Evolutionary conservation across 1,140 invertebrate species (phyloP).

Genomic region (Drosophila tropicalis): DNA sequence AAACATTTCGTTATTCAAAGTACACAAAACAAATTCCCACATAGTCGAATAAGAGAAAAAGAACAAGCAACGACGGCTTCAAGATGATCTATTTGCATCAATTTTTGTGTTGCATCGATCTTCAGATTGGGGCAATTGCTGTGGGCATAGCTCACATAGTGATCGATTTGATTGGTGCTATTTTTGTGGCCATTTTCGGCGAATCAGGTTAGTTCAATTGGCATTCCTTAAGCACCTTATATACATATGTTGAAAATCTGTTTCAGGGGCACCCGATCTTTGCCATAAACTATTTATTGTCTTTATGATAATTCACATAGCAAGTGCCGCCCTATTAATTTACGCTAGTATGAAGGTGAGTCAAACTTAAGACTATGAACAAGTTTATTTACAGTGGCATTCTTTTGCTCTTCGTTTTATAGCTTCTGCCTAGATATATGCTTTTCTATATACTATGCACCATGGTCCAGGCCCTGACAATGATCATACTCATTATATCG

Average conservation of each 20-base stretch:
- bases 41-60: neutral
- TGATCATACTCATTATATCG: conserved; percentile 52
- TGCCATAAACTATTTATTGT: conserved; percentile 40
- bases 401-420: neutral
- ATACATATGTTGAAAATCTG: no score
- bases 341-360: conserved; percentile 42
- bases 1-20: neutral
- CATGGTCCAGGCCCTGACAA: conserved; percentile 25
- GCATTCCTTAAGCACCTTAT: no score
- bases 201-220: conserved; percentile 45
- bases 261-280: conserved; percentile 48
- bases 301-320: conserved; percentile 50
- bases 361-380: no score
- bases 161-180: conserved; percentile 22
- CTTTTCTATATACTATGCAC: conserved; percentile 45
- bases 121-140: conserved; percentile 46
- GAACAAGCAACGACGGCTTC: neutral
- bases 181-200: conserved; percentile 42
- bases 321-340: conserved; percentile 29
- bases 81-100: conserved; percentile 64
- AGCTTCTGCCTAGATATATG: conserved; percentile 54
- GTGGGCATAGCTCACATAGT: conserved; percentile 35
- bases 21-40: neutral
- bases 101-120: conserved; percentile 56
- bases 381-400: no score